Base-by-base conservation (phyloP, 1,140 invertebrate genomes). In the Bombus ignitus region DNA sequence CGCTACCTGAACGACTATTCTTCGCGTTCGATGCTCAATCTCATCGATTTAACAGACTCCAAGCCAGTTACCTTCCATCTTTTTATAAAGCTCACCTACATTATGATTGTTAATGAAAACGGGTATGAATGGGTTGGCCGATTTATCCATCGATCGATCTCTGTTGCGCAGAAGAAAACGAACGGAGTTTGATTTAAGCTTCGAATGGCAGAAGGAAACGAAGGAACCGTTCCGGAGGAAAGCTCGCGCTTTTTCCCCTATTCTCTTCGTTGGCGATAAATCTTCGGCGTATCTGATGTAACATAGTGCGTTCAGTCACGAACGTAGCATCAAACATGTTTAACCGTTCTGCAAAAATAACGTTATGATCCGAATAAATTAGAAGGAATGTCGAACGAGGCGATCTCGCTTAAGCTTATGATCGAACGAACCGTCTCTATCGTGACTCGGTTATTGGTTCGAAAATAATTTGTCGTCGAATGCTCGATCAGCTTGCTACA, bases 41-140 rank as follows among this genome's bases (percentile, higher is more conserved):
- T 80, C 87, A 89, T 90, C 88, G 65, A 76, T 62, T 85, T 53
- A 83, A 77, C 78, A 73, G 70, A 78, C 57, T 57, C 71, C 39
- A 0, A 25, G 39, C 1, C 15, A 6, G 35, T 25, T n/a, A 44
- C 59, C 9, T 10, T 59, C 39, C 68, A 1, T 35, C 66, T 68
- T 87, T 37, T 42, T 70, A 72, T 72, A 88, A 76, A 70, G 5
- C 6, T n/a, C 0, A 65, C 42, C 81, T n/a, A 68, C 75, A 57
- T 83, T 62, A 85, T 80, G 86, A 89, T 89, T 87, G 80, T 77
- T 89, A 77, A 89, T 86, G 47, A 53, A 8, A 53, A 53, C 47
- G 18, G 5, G 6, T 22, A 53, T 22, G 47, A 53, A 53, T 22
- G 47, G 47, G 1, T 22, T 22, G 18, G 6, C 18, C 47, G 47